Conservation (phyloP, 2,888 invertebrate genomes). For the Anthophora plumipes region DNA sequence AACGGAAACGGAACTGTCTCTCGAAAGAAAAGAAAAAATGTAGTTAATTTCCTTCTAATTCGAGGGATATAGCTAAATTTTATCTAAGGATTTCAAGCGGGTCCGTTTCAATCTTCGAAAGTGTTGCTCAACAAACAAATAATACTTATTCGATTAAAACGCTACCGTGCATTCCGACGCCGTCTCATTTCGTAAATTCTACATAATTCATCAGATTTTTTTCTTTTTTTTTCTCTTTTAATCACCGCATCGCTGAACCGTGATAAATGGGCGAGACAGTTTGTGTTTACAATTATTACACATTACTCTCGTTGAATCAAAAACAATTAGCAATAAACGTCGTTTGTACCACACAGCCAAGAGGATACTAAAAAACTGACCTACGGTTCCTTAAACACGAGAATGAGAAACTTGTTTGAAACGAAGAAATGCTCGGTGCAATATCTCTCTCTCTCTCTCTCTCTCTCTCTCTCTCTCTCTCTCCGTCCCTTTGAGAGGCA, state of each 20-base stretch:
- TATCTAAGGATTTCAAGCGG: constrained; percentile 16
- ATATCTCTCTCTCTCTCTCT: background rate
- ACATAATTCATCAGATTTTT: background rate
- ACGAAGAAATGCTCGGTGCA: constrained; percentile 9
- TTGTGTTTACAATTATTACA: constrained; percentile 44
- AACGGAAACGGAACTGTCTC: constrained; percentile 29
- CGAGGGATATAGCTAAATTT: constrained; percentile 23
- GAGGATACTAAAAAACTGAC: constrained; percentile 25
- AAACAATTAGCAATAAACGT: constrained; percentile 60
- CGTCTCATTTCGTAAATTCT: constrained; percentile 11
- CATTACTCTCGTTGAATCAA: constrained; percentile 37
- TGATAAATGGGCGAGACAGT: constrained; percentile 23
- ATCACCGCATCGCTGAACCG: constrained; percentile 24
- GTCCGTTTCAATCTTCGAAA: constrained; percentile 43
- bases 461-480: too few species aligned
- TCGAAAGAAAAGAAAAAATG: constrained; percentile 10
- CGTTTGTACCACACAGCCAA: constrained; percentile 52
- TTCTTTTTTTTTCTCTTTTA: background rate
- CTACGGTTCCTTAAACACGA: background rate
- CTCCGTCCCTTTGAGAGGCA: background rate
- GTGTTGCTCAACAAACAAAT: background rate
- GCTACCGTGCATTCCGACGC: constrained; percentile 1
- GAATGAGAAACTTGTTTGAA: constrained; percentile 4
- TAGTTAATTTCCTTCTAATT: background rate
- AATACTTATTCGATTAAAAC: constrained; percentile 25